Evolutionary conservation across 2,113 vertebrate species (phyloP).

Genomic region (Hystrix cristata): DNA sequence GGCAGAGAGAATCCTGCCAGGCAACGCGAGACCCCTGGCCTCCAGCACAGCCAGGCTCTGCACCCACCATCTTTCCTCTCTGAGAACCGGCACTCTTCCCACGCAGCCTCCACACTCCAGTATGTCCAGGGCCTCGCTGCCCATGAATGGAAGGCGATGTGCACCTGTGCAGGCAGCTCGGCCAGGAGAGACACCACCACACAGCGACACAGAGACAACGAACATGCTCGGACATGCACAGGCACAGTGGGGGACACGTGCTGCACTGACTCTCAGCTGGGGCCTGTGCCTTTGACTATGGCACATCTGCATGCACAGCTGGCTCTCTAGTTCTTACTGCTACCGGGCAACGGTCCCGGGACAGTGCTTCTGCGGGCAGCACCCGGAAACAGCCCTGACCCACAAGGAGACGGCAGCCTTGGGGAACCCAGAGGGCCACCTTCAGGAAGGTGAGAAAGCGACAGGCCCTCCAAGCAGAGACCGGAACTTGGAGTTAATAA

Average conservation of each 20-base stretch:
- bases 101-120: neutral
- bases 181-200: too few species aligned
- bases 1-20: too few species aligned
- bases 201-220: too few species aligned
- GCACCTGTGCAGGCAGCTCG: too few species aligned
- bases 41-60: too few species aligned
- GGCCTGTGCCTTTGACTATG: too few species aligned
- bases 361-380: neutral
- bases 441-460: neutral
- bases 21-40: too few species aligned
- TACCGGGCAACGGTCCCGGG: neutral
- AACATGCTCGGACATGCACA: neutral
- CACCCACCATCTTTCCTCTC: neutral
- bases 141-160: too few species aligned
- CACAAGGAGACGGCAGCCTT: too few species aligned
- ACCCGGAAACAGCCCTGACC: neutral
- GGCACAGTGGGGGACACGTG: too few species aligned
- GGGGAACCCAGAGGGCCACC: too few species aligned
- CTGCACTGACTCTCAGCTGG: neutral
- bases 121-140: neutral
- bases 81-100: neutral
- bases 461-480: fast-evolving
- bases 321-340: neutral
- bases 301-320: neutral
- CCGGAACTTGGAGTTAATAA: fast-evolving